phyloP scores from a whole-genome alignment of 2,113 vertebrate species.

The Isurus oxyrinchus region DNA sequence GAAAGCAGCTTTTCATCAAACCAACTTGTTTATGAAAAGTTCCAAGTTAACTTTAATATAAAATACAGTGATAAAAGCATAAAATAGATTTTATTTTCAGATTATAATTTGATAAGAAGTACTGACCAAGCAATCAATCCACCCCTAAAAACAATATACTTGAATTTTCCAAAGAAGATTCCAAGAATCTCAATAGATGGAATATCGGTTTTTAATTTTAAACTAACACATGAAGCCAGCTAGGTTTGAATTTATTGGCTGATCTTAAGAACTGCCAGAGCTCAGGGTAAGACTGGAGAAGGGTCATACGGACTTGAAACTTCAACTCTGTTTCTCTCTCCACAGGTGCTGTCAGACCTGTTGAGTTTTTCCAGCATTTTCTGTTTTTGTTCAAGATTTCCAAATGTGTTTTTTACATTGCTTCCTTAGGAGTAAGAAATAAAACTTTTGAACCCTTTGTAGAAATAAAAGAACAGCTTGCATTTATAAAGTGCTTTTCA shows the following conservation, averaged over 20 bases:
- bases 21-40: not conserved
- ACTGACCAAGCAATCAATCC: not conserved
- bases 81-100: not conserved
- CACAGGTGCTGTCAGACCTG: too few species aligned
- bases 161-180: not conserved
- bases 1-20: not conserved
- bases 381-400: too few species aligned
- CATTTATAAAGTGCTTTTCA: too few species aligned
- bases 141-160: not conserved
- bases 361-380: too few species aligned
- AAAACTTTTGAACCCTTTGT: too few species aligned
- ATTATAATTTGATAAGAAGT: not conserved
- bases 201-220: not conserved
- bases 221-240: not conserved
- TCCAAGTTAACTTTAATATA: not conserved
- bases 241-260: not conserved
- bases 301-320: not conserved
- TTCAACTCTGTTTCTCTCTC: not conserved
- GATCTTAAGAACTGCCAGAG: not conserved
- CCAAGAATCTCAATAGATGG: not conserved
- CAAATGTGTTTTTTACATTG: too few species aligned
- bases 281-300: not conserved
- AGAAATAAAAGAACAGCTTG: too few species aligned
- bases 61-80: not conserved
- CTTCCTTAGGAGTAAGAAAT: too few species aligned